Evolutionary conservation across 92 coral and sea anemone species (phyloP).

Genomic region (Epizoanthus ramosus): DNA sequence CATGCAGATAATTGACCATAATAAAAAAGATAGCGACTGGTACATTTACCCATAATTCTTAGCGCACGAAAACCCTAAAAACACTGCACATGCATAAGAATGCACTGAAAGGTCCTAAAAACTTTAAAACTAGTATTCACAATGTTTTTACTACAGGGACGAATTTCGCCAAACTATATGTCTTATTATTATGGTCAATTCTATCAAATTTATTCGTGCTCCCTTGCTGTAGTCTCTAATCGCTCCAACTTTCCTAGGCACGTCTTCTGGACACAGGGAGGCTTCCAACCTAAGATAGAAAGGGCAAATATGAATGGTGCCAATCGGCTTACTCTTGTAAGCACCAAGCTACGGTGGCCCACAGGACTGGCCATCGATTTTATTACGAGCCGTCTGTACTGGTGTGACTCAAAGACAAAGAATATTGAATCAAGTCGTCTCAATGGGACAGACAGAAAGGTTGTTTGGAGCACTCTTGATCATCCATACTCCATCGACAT

Average conservation of each 20-base stretch:
- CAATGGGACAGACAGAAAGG: constrained; percentile 68
- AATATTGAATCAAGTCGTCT: constrained; percentile 65
- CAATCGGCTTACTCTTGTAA: constrained; percentile 60
- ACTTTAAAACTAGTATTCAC: no score
- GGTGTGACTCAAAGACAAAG: constrained; percentile 79
- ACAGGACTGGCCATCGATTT: constrained; percentile 80
- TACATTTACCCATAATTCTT: no score
- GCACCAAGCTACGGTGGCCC: constrained; percentile 70
- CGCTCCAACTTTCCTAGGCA: constrained; percentile 52
- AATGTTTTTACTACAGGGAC: no score
- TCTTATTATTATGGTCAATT: no score
- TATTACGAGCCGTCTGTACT: constrained; percentile 69
- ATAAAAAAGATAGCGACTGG: no score
- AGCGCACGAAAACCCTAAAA: no score
- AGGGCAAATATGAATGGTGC: constrained; percentile 80
- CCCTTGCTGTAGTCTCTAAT: no score
- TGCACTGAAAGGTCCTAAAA: no score
- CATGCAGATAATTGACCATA: no score
- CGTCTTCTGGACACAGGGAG: constrained; percentile 85
- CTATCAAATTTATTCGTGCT: no score
- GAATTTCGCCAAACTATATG: no score
- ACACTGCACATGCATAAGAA: no score
- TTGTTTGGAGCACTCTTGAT: constrained; percentile 51
- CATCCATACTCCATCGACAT: constrained; percentile 77
- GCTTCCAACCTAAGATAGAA: constrained; percentile 76